Evolutionary conservation across 1,140 invertebrate genomes (phyloP).

Genomic region (Pissodes strobi): DNA sequence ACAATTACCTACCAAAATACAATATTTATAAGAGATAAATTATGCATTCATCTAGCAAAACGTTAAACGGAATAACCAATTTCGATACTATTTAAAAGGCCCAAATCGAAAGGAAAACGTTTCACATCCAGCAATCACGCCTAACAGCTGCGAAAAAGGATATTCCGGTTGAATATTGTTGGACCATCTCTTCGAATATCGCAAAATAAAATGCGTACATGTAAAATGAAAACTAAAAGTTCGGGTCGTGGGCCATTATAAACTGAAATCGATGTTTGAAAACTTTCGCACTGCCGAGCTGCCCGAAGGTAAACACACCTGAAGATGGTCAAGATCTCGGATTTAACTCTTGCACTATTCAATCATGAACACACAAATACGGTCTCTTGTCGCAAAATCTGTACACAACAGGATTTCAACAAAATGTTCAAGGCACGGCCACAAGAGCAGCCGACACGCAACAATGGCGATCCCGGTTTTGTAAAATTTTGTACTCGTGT

Average conservation of each 20-base stretch:
- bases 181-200: conserved; percentile 19
- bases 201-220: conserved; percentile 29
- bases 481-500: conserved; percentile 38
- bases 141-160: conserved; percentile 24
- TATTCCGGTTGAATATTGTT: conserved; percentile 15
- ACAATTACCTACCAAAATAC: too few relatives aligned
- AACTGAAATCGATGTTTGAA: conserved; percentile 51
- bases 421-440: conserved; percentile 49
- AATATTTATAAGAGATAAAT: too few relatives aligned
- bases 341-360: conserved; percentile 4
- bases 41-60: too few relatives aligned
- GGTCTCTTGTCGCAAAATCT: conserved; percentile 20
- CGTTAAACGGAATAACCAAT: neutral
- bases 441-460: conserved; percentile 51
- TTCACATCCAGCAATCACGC: neutral
- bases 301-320: conserved; percentile 7
- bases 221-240: conserved; percentile 38
- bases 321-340: conserved; percentile 18
- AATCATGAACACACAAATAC: conserved; percentile 41
- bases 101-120: conserved; percentile 19
- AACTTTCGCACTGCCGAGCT: conserved; percentile 33
- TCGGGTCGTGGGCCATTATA: conserved; percentile 45
- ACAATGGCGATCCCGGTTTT: conserved; percentile 51
- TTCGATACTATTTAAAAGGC: conserved; percentile 18
- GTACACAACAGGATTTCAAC: conserved; percentile 39